Evolutionary conservation across 2,113 vertebrate genomes (phyloP).

Genomic region (Serilophus lunatus): DNA sequence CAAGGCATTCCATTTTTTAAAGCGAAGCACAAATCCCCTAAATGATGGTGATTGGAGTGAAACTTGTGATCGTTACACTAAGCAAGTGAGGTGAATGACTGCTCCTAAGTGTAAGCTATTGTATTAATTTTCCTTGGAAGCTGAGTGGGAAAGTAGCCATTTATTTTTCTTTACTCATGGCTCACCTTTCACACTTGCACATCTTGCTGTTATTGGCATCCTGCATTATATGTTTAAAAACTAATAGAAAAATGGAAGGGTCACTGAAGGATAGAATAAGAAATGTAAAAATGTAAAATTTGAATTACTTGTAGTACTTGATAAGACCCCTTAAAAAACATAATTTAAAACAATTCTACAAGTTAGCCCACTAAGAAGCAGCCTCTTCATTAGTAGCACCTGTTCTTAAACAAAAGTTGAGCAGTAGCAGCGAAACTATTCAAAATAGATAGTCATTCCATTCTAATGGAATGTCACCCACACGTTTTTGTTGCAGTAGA

Average conservation of each 20-base stretch:
- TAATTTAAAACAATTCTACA: slow-evolving; percentile 62
- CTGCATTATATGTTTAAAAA: slow-evolving; percentile 32
- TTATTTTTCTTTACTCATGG: slow-evolving; percentile 8
- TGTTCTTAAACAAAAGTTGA: slow-evolving; percentile 70
- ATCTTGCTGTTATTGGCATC: slow-evolving; percentile 31
- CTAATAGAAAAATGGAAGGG: slow-evolving; percentile 37
- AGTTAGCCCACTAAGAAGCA: slow-evolving; percentile 67
- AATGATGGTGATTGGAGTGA: not conserved
- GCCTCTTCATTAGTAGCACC: slow-evolving; percentile 70
- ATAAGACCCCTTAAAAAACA: slow-evolving; percentile 58
- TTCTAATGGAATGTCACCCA: slow-evolving; percentile 68
- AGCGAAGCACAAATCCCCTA: not conserved
- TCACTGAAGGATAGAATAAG: slow-evolving; percentile 25
- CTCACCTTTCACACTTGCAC: slow-evolving; percentile 9
- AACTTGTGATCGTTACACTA: slow-evolving; percentile 10
- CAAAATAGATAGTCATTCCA: slow-evolving; percentile 64
- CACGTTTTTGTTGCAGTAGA: slow-evolving; percentile 69
- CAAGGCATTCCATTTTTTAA: slow-evolving; percentile 14
- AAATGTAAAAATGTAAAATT: slow-evolving; percentile 62
- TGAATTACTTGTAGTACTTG: slow-evolving; percentile 41
- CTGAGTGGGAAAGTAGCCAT: not conserved
- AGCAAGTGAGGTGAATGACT: slow-evolving; percentile 11
- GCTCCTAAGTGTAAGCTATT: not conserved
- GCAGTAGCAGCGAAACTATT: slow-evolving; percentile 69
- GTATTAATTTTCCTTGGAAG: not conserved